Percentiles rank a stretch among this genome's conserved stretches.
Conservation (phyloP, 1,140 invertebrate species). For the Arctopsyche grandis region DNA sequence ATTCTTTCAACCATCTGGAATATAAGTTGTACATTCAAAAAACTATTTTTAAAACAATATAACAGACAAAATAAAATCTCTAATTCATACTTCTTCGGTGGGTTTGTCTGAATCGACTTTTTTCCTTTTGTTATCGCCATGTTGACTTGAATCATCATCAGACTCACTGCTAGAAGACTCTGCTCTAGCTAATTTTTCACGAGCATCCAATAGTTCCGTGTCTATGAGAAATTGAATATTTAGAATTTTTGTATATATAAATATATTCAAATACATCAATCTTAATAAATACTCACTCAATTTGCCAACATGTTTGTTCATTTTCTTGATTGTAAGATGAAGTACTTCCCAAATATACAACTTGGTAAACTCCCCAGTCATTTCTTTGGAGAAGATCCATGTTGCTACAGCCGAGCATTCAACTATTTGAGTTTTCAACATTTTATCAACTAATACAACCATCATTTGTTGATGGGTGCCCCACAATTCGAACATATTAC, state of each 20-base stretch:
- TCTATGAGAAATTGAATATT: conserved; percentile 59
- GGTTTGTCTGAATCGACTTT: conserved; percentile 78
- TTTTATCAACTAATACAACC: conserved; percentile 94
- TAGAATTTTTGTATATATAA: neutral
- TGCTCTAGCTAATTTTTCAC: conserved; percentile 82
- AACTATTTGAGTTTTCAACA: conserved; percentile 96
- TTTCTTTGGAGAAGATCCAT: conserved; percentile 98
- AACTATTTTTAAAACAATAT: neutral
- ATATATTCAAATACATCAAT: no score
- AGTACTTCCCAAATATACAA: conserved; percentile 98
- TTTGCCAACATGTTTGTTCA: conserved; percentile 94
- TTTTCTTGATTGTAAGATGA: conserved; percentile 95
- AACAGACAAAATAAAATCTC: neutral
- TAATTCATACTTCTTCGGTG: conserved; percentile 74
- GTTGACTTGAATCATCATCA: conserved; percentile 74
- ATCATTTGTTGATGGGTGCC: conserved; percentile 96
- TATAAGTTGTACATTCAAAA: neutral
- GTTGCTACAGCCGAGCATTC: conserved; percentile 97
- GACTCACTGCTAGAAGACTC: conserved; percentile 82
- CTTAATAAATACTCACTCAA: conserved; percentile 68
- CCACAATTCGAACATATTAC: conserved; percentile 95
- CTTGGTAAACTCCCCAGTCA: conserved; percentile 93
- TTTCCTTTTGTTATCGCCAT: conserved; percentile 65
- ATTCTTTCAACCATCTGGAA: conserved; percentile 85
- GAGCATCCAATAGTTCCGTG: conserved; percentile 84